Base-by-base conservation (phyloP, 2,888 invertebrate species). In the Cataglyphis livida region DNA sequence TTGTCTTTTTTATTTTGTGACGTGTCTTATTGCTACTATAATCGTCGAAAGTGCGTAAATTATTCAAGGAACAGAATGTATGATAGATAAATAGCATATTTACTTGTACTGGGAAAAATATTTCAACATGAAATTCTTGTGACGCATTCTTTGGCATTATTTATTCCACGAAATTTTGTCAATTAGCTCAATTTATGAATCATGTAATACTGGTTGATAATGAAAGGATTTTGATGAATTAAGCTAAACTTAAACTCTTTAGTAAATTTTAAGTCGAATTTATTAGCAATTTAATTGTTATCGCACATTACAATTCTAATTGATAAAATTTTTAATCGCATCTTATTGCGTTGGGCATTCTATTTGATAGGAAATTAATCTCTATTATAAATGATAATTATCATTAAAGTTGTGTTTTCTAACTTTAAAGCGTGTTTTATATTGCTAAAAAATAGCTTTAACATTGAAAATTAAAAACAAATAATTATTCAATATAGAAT, bases 261-360 rank as follows among this genome's bases (percentile, higher is more conserved):
- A 15, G 12, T 35, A 64, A 75, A 48, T 10, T 75, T 38, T 64
- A 64, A 75, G 48, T 35, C 48, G 25, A 64, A 75, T 28, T 75
- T 64, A 64, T 35, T 62, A 44, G 62, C 21, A 35, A 62, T 73
- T 73, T 61, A 41, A 61, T 64, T 64, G 64, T 64, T 75, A 62
- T 62, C 21, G 1, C 7, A 35, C 7, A 35, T 64, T 51, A 15
- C 35, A 15, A 73, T 74, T 48, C 21, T 75, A 75, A 64, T 75
- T 64, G 35, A 12, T 64, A 51, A 12, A 51, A 18, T 38, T 7
- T 51, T n/a, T 51, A 51, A 51, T 64, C 51, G 35, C 15, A 64
- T 35, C 48, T 21, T 48, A 35, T 62, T 75, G 35, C 75, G 51
- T 75, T 75, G 64, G 74, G 74, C 64, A 64, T 64, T 75, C n/a